Percentiles rank a stretch among this genome's conserved stretches.
These are phyloP conservation scores for Galerucella nymphaeae DNA, from an alignment of 2,888 invertebrate species.

Conservation along the genomic window DNA sequence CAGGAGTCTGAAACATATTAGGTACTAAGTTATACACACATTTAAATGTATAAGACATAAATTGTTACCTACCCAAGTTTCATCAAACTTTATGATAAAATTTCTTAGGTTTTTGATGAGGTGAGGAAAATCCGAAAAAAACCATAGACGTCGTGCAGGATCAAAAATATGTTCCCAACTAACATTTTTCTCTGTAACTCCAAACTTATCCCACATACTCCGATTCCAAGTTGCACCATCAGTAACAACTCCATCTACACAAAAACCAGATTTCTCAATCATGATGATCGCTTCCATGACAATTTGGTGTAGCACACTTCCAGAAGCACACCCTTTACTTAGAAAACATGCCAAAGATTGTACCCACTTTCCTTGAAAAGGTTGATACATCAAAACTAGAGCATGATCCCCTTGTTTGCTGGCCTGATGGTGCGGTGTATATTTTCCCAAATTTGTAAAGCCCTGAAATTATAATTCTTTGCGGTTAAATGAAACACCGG, in stretches of 20 bases:
- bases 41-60: too few species aligned
- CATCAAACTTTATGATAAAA: neutral
- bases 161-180: neutral
- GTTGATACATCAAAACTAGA: conserved; percentile 39
- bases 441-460: conserved; percentile 32
- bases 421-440: conserved; percentile 20
- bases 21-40: too few species aligned
- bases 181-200: neutral
- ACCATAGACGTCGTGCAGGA: neutral
- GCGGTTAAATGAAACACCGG: neutral
- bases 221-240: conserved; percentile 41
- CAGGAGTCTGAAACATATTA: neutral
- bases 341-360: conserved; percentile 15
- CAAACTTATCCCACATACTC: conserved; percentile 39
- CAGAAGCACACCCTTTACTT: neutral
- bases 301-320: neutral
- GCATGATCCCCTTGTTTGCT: conserved; percentile 34
- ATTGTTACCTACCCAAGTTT: neutral
- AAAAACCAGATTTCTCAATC: conserved; percentile 11
- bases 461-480: conserved; percentile 2
- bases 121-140: conserved; percentile 1
- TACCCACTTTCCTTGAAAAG: conserved; percentile 25
- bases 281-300: conserved; percentile 10
- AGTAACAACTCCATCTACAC: conserved; percentile 34
- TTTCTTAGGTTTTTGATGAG: neutral